These are phyloP conservation scores for Rhinogobius similis DNA, from an alignment of 2,113 vertebrate species.

Conservation along the genomic window DNA sequence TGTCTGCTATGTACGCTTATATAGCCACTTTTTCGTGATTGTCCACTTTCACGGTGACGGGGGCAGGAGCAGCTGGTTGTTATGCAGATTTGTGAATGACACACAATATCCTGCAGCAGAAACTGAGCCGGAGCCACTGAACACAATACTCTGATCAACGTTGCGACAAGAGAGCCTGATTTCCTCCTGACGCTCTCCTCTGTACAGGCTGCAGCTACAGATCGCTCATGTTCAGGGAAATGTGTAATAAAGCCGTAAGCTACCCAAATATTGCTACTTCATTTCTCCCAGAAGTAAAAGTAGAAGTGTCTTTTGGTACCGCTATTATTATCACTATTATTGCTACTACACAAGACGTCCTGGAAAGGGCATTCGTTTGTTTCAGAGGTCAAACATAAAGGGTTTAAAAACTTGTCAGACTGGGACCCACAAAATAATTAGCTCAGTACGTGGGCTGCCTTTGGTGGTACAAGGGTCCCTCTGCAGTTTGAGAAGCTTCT, in stretches of 20 bases:
- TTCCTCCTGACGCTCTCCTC: slow-evolving; percentile 1
- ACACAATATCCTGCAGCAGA: slow-evolving; percentile 29
- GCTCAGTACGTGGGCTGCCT: too few relatives aligned
- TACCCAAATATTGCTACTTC: background rate
- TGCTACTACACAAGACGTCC: too few relatives aligned
- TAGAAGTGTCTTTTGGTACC: background rate
- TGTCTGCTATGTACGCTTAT: background rate
- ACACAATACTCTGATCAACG: slow-evolving; percentile 27
- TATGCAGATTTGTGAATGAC: slow-evolving; percentile 21
- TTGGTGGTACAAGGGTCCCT: too few relatives aligned
- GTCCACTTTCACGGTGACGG: background rate
- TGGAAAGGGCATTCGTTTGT: too few relatives aligned
- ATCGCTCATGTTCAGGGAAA: background rate
- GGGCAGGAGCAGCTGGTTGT: slow-evolving; percentile 11
- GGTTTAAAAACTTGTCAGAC: too few relatives aligned
- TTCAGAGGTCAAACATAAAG: too few relatives aligned
- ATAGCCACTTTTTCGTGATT: slow-evolving; percentile 1
- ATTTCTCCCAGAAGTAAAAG: background rate
- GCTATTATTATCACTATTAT: too few relatives aligned
- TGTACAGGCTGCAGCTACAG: background rate
- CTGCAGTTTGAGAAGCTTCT: too few relatives aligned
- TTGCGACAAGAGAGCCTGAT: slow-evolving; percentile 24
- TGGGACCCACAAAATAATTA: too few relatives aligned
- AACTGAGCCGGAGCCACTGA: background rate
- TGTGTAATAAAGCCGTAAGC: background rate